These are phyloP conservation scores for Salvelinus alpinus DNA, from an alignment of 2,113 vertebrate species.

Conservation along the genomic window DNA sequence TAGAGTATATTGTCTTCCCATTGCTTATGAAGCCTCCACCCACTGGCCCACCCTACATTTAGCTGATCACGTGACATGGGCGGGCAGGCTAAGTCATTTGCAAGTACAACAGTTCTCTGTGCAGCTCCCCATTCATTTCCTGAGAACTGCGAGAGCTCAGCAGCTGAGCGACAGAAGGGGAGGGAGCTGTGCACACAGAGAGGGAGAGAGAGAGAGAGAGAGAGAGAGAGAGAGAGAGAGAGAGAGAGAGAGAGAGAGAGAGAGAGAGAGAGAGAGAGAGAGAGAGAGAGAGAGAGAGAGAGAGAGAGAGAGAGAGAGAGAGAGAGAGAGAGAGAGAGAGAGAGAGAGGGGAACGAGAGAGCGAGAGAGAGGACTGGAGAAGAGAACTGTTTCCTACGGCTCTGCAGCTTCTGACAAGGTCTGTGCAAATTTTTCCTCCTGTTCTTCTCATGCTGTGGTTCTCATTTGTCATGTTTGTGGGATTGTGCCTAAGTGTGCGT, in stretches of 20 bases:
- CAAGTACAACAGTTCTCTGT: conserved; percentile 96
- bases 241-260: conserved; percentile 15
- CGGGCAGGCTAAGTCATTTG: conserved; percentile 90
- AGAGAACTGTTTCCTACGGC: conserved; percentile 86
- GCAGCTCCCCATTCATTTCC: conserved; percentile 95
- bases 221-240: conserved; percentile 72
- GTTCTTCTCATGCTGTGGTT: conserved; percentile 69
- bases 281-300: conserved; percentile 57
- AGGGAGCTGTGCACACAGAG: conserved; percentile 59
- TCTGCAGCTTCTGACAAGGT: conserved; percentile 90
- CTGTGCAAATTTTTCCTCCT: conserved; percentile 77
- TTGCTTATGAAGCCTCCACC: conserved; percentile 92
- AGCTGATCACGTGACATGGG: conserved; percentile 93
- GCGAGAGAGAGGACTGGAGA: conserved; percentile 77
- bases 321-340: conserved; percentile 62
- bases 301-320: conserved; percentile 69
- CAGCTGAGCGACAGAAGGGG: conserved; percentile 85
- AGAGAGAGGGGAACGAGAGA: background rate
- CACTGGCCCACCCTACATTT: conserved; percentile 92
- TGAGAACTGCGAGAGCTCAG: conserved; percentile 88
- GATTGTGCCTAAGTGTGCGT: conserved; percentile 18
- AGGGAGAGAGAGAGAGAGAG: conserved; percentile 49
- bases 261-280: conserved; percentile 60
- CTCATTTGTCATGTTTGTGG: conserved; percentile 54
- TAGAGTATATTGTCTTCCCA: conserved; percentile 90